These are phyloP conservation scores for Toxonevra muliebris DNA, from an alignment of 2,888 invertebrate species.

Conservation along the genomic window DNA sequence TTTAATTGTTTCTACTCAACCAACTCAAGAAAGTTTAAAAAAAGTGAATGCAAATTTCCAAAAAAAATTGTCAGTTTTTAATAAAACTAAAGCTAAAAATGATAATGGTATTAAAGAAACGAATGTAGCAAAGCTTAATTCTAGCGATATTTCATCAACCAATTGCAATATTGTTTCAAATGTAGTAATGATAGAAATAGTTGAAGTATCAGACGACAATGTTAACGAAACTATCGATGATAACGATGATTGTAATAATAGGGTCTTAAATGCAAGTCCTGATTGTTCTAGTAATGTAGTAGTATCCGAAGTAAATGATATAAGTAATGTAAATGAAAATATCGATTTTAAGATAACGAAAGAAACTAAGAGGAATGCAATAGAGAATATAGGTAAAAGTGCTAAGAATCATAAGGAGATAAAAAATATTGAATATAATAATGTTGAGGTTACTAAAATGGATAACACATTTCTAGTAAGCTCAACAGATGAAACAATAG, in stretches of 20 bases:
- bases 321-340: too few species aligned
- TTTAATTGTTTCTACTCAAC: constrained; percentile 36
- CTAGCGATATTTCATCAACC: constrained; percentile 44
- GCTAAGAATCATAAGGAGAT: too few species aligned
- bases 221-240: not conserved
- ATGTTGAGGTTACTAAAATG: too few species aligned
- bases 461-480: too few species aligned
- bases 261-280: not conserved
- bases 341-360: too few species aligned
- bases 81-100: not conserved
- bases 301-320: too few species aligned
- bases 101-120: not conserved
- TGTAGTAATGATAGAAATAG: constrained; percentile 6
- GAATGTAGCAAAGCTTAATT: constrained; percentile 25
- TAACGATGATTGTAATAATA: constrained; percentile 3
- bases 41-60: constrained; percentile 18
- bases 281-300: too few species aligned
- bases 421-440: too few species aligned
- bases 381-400: too few species aligned
- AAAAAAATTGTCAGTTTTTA: constrained; percentile 27
- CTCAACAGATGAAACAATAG: too few species aligned
- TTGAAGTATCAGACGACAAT: not conserved
- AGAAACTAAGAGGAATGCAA: too few species aligned
- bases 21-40: constrained; percentile 24
- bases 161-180: constrained; percentile 32